phyloP scores from a whole-genome alignment of 2,888 invertebrate genomes.

The Trachelus tabidus region DNA sequence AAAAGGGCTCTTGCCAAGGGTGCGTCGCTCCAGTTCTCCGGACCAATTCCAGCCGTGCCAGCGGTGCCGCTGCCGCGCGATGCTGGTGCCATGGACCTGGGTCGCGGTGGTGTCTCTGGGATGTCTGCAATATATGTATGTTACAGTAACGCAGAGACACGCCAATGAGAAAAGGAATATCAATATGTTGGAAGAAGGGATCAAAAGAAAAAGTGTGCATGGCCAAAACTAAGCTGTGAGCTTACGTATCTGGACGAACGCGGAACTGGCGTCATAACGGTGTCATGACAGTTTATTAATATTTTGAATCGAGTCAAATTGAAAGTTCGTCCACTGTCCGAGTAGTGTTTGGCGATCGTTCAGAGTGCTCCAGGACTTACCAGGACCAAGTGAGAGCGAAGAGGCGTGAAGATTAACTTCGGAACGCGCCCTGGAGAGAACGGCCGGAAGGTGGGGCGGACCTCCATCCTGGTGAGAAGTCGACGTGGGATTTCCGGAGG shows the following conservation, averaged over 20 bases:
- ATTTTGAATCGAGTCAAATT: too few relatives aligned
- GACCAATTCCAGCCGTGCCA: constrained; percentile 35
- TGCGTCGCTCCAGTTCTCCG: constrained; percentile 73
- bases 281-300: too few relatives aligned
- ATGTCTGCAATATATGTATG: constrained; percentile 38
- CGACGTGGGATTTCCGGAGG: constrained; percentile 35
- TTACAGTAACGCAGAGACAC: too few relatives aligned
- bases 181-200: too few relatives aligned
- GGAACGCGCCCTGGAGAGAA: constrained; percentile 84
- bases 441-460: constrained; percentile 72
- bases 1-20: constrained; percentile 87
- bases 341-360: too few relatives aligned
- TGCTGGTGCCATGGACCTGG: constrained; percentile 73
- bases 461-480: constrained; percentile 74
- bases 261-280: too few relatives aligned
- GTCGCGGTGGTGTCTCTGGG: constrained; percentile 69
- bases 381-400: constrained; percentile 76
- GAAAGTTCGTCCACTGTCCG: too few relatives aligned
- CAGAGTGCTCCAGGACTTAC: constrained; percentile 59
- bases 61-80: constrained; percentile 56
- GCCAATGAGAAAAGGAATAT: too few relatives aligned
- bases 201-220: background rate
- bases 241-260: too few relatives aligned
- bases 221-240: background rate
- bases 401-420: constrained; percentile 87